Evolutionary conservation across 2,797 vertebrate genomes (phyloP), one percentile per base, ranked within the genome.

Genomic region (Gephyroberyx darwinii): DNA sequence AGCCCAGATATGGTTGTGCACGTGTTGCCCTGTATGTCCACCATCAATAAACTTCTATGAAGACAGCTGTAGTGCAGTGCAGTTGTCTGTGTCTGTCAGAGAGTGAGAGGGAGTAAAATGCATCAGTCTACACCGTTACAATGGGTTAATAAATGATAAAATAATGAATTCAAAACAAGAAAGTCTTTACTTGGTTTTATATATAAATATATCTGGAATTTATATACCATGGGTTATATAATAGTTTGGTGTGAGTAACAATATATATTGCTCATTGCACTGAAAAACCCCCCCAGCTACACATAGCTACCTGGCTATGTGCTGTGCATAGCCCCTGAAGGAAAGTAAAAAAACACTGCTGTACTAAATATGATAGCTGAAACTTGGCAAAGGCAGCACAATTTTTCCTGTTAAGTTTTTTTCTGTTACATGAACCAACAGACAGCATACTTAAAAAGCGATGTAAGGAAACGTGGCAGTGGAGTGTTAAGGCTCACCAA

Each of bases 1-100:
- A 37, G 48, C 47, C 74, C 54, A 67, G 50, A 75, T 68, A 74
- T 33, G 12, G 60, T 60, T 66, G 63, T 83, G 63, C 79, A 75
- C 58, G 62, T 56, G 60, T 70, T 65, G 67, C 52, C 8, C 59
- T 80, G 66, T 78, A 70, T 81, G 69, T 74, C 66, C 76, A 83
- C 51, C 56, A 69, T 73, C 59, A 87, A 89, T 89, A 89, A 87
- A 91, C 75, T 26, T 77, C 58, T 74, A 59, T 82, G 64, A 78
- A 67, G 65, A 78, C 45, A 60, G 4, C 52, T 69, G 26, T 69
- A 53, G 30, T 48, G 12, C 5, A 53, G 30, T 48, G 12, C 5
- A 33, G 13, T 77, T 70, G 56, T 78, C 63, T 14, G 14, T 74
- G 31, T 77, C 14, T 77, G 41, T 74, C 8, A 20, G 22, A n/a